Evolutionary conservation across 2,888 invertebrate genomes (phyloP), one percentile per base, ranked within the genome.

Genomic region (Eupeodes latifasciatus): DNA sequence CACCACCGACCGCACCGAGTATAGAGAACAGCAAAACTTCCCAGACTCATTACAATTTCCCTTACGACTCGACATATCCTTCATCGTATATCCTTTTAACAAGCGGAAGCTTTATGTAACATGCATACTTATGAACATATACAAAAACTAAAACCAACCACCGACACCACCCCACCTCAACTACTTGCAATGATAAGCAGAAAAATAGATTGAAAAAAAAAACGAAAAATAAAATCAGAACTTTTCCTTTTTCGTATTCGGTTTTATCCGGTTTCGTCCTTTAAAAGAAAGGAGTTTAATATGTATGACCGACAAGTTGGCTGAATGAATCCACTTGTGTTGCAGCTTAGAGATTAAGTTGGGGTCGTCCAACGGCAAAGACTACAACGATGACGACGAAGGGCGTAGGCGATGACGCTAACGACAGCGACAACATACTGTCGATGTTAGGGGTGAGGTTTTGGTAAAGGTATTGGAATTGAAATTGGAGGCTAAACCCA

Each of bases 301-400:
- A n/a, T 71, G 53, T 79, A 74, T 84, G 76, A 72, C 76, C 71
- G 57, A 67, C 67, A 69, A 75, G 53, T 72, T 61, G 75, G 64
- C 79, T 80, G 79, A 44, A 85, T 85, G 85, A 85, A 88, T 75
- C 62, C 78, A 78, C 78, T 81, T 51, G 78, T 55, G 74, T 74
- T 72, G 77, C 16, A 72, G 81, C 16, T 77, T 53, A 36, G 51
- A 64, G 61, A 36, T 78, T 69, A 59, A 62, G 59, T 51, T 57
- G 53, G 44, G 75, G 75, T 64, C 49, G 27, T 40, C 69, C 47
- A 11, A 36, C 12, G 14, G 14, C 16, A n/a, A 19, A 57, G 59
- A 47, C 19, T 4, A 40, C 34, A 11, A 47, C 19, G 7, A 40
- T 19, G 14, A 14, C 47, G 77, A 27, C 64, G 36, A 11, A 36